These are phyloP conservation scores for Cryptotis parvus DNA, from an alignment of 2,113 vertebrate species.

Conservation along the genomic window DNA sequence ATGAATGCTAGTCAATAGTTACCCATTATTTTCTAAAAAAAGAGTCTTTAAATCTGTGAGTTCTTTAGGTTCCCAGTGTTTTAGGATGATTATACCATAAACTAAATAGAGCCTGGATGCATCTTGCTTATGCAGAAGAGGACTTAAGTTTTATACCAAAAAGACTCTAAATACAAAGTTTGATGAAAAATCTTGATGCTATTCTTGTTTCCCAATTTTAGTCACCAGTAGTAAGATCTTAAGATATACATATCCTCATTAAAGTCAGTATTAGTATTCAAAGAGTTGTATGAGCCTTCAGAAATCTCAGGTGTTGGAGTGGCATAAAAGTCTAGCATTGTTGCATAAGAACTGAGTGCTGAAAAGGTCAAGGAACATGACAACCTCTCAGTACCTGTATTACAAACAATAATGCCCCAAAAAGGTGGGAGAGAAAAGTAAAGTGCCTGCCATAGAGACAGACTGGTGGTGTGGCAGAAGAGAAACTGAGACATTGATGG, in stretches of 20 bases:
- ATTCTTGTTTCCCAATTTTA: neutral
- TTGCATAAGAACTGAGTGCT: no score
- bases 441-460: no score
- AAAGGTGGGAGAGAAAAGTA: no score
- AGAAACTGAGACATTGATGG: no score
- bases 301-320: neutral
- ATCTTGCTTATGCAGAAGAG: neutral
- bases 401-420: no score
- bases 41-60: neutral
- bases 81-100: neutral
- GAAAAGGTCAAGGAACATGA: no score
- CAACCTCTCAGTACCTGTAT: no score
- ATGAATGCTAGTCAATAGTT: conserved; percentile 21
- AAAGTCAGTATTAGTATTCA: conserved; percentile 38
- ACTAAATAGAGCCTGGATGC: neutral
- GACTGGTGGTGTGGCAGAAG: no score
- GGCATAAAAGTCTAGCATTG: neutral
- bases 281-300: neutral
- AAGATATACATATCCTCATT: no score
- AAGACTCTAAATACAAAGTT: neutral
- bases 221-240: no score
- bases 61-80: neutral
- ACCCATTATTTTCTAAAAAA: conserved; percentile 39
- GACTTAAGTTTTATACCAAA: neutral
- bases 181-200: neutral